phyloP scores from a whole-genome alignment of 2,888 invertebrate genomes.

The Melinaea marsaeus region DNA sequence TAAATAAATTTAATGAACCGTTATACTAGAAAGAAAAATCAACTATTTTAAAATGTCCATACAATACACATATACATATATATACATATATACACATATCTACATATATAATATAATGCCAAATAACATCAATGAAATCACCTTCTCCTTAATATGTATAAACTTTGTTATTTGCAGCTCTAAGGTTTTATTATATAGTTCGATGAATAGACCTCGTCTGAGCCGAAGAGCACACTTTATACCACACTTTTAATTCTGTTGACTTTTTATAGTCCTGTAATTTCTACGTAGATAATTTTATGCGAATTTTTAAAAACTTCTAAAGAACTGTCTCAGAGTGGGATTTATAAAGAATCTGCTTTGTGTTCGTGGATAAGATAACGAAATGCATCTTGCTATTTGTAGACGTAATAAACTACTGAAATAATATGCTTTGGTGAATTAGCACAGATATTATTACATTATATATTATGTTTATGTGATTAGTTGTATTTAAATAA shows the following conservation, averaged over 20 bases:
- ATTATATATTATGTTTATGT: too few species aligned
- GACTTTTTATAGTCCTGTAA: constrained; percentile 24
- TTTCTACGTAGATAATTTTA: constrained; percentile 22
- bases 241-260: constrained; percentile 31
- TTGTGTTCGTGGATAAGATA: background rate
- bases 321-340: background rate
- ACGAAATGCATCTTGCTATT: background rate
- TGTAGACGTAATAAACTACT: background rate
- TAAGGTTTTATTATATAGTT: constrained; percentile 28
- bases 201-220: constrained; percentile 30
- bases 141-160: background rate
- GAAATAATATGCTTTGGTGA: background rate
- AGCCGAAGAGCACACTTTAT: constrained; percentile 29
- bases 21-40: too few species aligned
- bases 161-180: constrained; percentile 17
- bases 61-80: too few species aligned
- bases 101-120: too few species aligned
- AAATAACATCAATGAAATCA: too few species aligned
- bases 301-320: background rate
- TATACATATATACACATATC: too few species aligned
- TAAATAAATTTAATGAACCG: too few species aligned
- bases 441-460: too few species aligned
- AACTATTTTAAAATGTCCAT: too few species aligned
- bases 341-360: background rate
- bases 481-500: too few species aligned